Evolutionary conservation across 2,113 vertebrate genomes (phyloP), one percentile per base, ranked within the genome.

Genomic region (Rhodinocichla rosea): DNA sequence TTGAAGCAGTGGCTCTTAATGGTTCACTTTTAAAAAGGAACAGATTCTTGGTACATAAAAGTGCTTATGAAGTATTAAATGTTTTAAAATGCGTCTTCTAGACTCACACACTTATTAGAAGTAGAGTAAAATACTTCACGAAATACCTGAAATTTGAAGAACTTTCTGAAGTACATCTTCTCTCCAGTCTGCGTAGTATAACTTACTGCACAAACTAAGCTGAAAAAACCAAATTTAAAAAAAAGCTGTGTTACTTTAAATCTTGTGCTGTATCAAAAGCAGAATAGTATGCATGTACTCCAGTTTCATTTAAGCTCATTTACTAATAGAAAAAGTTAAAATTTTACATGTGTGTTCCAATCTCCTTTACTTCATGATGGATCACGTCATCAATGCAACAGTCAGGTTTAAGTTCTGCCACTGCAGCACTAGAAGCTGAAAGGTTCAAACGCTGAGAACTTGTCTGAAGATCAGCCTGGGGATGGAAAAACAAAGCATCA

Each of bases 81-180:
- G 10, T 37, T 67, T 75, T 52, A 30, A 95, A 73, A 79, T 4
- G 2, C 1, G 1, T 68, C 85, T 80, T 92, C 18, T 39, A 81
- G 45, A 87, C 15, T 57, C 22, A 70, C 15, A 7, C n/a, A 53
- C 33, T 74, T 83, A 50, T 4, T 62, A 85, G 17, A 87, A 63
- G 14, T 21, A 83, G n/a, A 87, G 17, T 44, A 83, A 30, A 60
- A 20, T 67, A 62, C 23, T 77, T 96, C 15, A 63, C 10, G 20
- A 24, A 90, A 83, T 98, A 99, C 99, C 99, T 99, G 99, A 97
- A 99, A 99, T 98, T 99, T 99, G 98, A 99, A 99, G 98, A 99
- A 99, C 96, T 99, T 99, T 85, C 99, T 98, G 97, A 99, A 99
- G 97, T 99, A 99, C 97, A 99, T 99, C 97, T 99, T 99, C 97